These are phyloP conservation scores for Nomia melanderi DNA, from an alignment of 1,140 invertebrate genomes.

Conservation along the genomic window DNA sequence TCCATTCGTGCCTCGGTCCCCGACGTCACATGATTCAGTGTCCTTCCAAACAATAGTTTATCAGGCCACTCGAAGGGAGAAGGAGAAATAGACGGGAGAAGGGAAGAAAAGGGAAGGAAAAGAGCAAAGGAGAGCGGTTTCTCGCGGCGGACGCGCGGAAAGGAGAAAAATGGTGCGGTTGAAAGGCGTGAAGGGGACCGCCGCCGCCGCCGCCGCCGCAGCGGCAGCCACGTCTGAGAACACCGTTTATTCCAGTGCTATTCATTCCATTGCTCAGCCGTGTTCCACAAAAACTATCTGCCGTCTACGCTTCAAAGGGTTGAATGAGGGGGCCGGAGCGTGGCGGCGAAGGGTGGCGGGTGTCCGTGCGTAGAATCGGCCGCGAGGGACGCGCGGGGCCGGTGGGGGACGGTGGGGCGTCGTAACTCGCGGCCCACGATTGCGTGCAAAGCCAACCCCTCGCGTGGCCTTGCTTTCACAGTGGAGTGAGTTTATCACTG, in stretches of 20 bases:
- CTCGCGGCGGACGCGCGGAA: not conserved
- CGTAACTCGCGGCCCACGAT: conserved; percentile 52
- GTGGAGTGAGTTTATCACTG: conserved; percentile 57
- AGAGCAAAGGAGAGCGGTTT: not conserved
- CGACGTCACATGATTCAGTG: not conserved
- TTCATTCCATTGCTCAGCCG: conserved; percentile 37
- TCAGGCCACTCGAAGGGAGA: not conserved
- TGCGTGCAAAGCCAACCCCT: conserved; percentile 49
- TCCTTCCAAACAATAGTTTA: not conserved
- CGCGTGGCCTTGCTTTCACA: conserved; percentile 48
- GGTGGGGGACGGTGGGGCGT: conserved; percentile 18
- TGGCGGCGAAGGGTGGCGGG: conserved; percentile 38
- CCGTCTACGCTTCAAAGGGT: conserved; percentile 34
- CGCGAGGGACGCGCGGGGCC: not conserved
- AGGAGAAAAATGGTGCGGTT: not conserved
- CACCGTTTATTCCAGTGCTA: conserved; percentile 35
- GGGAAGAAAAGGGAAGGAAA: not conserved
- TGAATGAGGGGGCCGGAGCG: conserved; percentile 48
- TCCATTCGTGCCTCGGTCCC: not conserved
- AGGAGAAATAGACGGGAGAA: too few species aligned
- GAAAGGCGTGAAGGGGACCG: conserved; percentile 11
- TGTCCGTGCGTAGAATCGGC: conserved; percentile 52
- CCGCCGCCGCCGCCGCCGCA: not conserved
- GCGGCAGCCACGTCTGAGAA: conserved; percentile 10
- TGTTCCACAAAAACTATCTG: conserved; percentile 46